These are phyloP conservation scores for Perognathus longimembris DNA, from an alignment of 2,113 vertebrate species.

Conservation along the genomic window DNA sequence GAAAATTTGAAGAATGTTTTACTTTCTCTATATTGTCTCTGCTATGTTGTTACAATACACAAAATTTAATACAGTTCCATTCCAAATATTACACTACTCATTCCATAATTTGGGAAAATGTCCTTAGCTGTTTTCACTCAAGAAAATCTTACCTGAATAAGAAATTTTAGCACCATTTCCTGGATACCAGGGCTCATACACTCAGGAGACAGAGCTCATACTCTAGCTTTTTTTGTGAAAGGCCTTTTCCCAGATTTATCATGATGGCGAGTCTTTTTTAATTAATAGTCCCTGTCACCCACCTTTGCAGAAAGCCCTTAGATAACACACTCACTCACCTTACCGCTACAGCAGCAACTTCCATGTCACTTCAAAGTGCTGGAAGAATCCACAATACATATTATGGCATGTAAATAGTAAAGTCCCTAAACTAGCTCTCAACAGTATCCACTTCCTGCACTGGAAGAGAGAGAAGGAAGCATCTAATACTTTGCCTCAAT, in stretches of 20 bases:
- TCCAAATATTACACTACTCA: background rate
- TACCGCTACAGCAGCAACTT: slow-evolving; percentile 34
- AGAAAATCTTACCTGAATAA: slow-evolving; percentile 27
- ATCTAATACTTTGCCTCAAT: background rate
- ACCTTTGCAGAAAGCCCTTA: slow-evolving; percentile 13
- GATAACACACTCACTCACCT: background rate
- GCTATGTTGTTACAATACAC: slow-evolving; percentile 4
- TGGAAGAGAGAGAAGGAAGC: background rate
- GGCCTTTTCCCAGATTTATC: slow-evolving; percentile 3
- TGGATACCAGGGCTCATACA: background rate
- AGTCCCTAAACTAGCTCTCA: background rate
- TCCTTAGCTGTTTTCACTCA: background rate
- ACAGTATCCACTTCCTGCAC: background rate
- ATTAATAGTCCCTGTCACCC: slow-evolving; percentile 9
- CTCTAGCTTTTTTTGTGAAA: slow-evolving; percentile 8
- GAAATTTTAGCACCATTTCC: background rate
- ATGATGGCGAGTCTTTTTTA: background rate
- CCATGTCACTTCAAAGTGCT: background rate
- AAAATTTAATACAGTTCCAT: background rate
- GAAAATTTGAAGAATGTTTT: slow-evolving; percentile 5
- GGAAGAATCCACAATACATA: slow-evolving; percentile 21
- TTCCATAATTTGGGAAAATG: background rate
- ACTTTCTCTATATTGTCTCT: background rate
- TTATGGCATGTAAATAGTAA: slow-evolving; percentile 43
- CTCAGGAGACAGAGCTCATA: background rate